Base-by-base conservation (phyloP, 2,113 vertebrate species). In the Elephantulus edwardii region DNA sequence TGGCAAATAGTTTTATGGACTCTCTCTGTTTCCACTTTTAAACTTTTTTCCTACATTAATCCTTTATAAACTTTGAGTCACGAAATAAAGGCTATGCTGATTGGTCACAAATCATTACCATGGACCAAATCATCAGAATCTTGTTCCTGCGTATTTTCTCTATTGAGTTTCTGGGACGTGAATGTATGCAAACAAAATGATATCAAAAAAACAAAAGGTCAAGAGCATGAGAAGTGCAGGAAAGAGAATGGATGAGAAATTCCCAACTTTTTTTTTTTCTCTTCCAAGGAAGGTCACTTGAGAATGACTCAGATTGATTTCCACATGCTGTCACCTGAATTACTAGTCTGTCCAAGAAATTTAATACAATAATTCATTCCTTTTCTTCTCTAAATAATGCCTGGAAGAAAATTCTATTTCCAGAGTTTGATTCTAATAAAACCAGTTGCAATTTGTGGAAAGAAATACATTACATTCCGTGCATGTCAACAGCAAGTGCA, bases 41-140 rank as follows among this genome's bases (percentile, higher is more conserved):
- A 93, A 24, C 3, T 77, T 83, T 86, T 26, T 66, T 52, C n/a
- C n/a, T n/a, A 28, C 75, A 66, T 74, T 82, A 89, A 42, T 28
- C 40, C 33, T 75, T 84, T 52, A 33, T 52, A 70, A 75, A 42
- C 6, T 30, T n/a, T 14, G 4, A 68, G 17, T 17, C 16, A 22
- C 13, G 3, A 80, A 79, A 77, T 8, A 58, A 6, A 5, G 6
- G 90, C 3, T 20, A 2, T 50, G 5, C 4, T 14, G 6, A 35
- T 56, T 70, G 48, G 3, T 80, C 4, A 75, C 40, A 81, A 66
- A 40, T 74, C 17, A 54, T 17, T 81, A 0, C 58, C 26, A 38
- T 42, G 16, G 26, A 44, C 74, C n/a, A 84, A 13, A 62, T 11
- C 22, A 60, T 14, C 88, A 1, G 2, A 56, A 62, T 50, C 5